Base-by-base conservation (phyloP, 2,113 vertebrate species). In the Hucho hucho region DNA sequence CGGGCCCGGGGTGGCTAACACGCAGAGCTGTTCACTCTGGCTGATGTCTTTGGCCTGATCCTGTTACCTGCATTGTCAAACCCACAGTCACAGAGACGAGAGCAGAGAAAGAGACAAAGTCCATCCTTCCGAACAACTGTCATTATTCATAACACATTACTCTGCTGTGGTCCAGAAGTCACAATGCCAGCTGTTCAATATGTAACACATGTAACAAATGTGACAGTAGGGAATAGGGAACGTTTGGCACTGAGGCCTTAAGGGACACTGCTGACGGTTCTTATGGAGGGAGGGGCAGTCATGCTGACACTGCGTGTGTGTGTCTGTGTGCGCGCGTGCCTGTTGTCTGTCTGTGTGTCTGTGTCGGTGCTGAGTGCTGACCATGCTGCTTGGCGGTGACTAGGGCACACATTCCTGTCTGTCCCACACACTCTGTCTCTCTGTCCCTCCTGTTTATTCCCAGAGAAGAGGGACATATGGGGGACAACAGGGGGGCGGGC, bases 31-130 rank as follows among this genome's bases (percentile, higher is more conserved):
- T 79, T 58, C 49, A 53, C 49, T 53, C 13, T 14, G 24, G 64
- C 72, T 65, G 74, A 79, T 75, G 74, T 69, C 64, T 75, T 20
- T 69, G 53, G 3, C 28, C 64, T 76, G 56, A 76, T 77, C 79
- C 64, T 28, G 16, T 53, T 53, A 16, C 16, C 49, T 16, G 49
- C 49, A 18, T 53, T 12, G 37, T 43, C 37, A 53, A 18, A 53
- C 64, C 72, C 65, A 72, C 13, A 74, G 49, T 75, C 70, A 56
- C 4, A 16, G 65, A 61, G 53, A 20, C 53, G 13, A 6, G 53
- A 20, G 53, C 7, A 61, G n/a, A 61, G 58, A 9, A n/a, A 61
- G n/a, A 61, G 6, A 61, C 13, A 22, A 61, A 22, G 58, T 61
- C n/a, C 58, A 61, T 61, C 18, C 18, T 22, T 22, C 58, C 18